phyloP scores from a whole-genome alignment of 2,113 vertebrate genomes.

The Lophura nycthemera region DNA sequence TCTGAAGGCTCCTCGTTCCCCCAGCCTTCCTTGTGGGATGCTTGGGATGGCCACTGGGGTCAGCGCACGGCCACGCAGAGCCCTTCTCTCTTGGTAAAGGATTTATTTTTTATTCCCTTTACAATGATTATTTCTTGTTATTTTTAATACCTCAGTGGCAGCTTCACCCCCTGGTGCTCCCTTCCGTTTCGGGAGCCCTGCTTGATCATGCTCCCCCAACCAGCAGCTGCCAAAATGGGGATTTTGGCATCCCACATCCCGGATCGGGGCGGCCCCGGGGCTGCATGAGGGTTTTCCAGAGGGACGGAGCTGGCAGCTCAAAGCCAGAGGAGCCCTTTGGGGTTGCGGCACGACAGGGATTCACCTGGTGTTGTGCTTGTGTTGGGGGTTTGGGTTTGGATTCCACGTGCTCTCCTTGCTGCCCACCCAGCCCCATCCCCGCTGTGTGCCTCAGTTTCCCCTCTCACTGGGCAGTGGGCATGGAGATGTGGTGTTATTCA shows the following conservation, averaged over 20 bases:
- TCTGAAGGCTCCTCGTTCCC: not conserved
- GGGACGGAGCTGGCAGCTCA: not conserved
- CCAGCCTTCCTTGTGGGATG: rapidly evolving
- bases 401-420: not conserved
- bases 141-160: not conserved
- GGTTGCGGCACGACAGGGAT: rapidly evolving
- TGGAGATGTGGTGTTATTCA: not conserved
- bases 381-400: not conserved
- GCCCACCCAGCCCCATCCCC: not conserved
- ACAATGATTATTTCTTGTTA: no score
- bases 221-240: not conserved
- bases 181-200: not conserved
- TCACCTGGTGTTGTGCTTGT: not conserved
- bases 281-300: not conserved
- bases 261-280: not conserved
- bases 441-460: not conserved
- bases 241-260: not conserved
- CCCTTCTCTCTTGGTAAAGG: not conserved
- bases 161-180: rapidly evolving
- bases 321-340: not conserved
- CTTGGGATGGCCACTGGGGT: not conserved
- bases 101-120: not conserved
- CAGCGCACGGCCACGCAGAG: not conserved
- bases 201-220: not conserved
- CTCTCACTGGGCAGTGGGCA: not conserved